These are phyloP conservation scores for Trichopria drosophilae DNA, from an alignment of 2,888 invertebrate genomes.

Conservation along the genomic window DNA sequence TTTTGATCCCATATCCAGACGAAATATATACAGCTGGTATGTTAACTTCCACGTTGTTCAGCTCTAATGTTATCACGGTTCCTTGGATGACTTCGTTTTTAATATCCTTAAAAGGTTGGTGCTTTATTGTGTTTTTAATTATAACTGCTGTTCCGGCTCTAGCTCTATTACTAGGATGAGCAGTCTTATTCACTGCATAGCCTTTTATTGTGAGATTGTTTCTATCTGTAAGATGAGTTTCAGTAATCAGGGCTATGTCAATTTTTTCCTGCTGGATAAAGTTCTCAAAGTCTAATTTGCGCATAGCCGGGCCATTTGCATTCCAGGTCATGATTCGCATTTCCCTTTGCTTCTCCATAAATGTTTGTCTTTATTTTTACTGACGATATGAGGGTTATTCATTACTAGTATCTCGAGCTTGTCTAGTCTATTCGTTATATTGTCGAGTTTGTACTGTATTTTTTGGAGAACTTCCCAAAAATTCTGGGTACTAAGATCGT, in stretches of 20 bases:
- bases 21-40: conserved; percentile 35
- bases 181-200: neutral
- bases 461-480: neutral
- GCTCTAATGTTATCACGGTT: conserved; percentile 1
- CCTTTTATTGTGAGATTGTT: neutral
- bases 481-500: too few species aligned
- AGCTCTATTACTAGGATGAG: neutral
- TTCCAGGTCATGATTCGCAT: neutral
- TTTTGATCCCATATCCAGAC: conserved; percentile 32
- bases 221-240: conserved; percentile 16
- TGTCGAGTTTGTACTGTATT: neutral
- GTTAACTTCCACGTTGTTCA: conserved; percentile 5
- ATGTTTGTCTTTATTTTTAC: too few species aligned
- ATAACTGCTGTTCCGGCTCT: conserved; percentile 18
- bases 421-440: neutral
- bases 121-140: conserved; percentile 9
- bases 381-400: too few species aligned
- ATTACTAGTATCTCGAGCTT: neutral
- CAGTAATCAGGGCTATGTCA: conserved; percentile 14
- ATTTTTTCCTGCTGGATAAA: conserved; percentile 9
- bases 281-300: neutral
- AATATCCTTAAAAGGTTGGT: neutral
- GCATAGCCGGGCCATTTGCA: too few species aligned
- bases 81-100: neutral
- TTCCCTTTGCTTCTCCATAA: too few species aligned